phyloP scores from a whole-genome alignment of 2,113 vertebrate species.

The Crotophaga sulcirostris region DNA sequence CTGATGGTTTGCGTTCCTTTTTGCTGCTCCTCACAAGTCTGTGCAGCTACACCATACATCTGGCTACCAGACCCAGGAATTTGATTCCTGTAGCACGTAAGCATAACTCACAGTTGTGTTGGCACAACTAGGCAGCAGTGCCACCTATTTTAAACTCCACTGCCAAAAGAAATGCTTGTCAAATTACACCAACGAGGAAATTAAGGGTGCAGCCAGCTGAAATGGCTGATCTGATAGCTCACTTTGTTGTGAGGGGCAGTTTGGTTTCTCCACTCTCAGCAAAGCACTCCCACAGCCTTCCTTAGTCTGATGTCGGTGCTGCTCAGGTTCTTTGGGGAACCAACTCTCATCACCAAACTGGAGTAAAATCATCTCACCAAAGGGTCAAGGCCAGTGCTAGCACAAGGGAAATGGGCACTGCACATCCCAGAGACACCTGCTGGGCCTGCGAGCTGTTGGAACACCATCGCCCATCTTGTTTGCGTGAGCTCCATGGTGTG shows the following conservation, averaged over 20 bases:
- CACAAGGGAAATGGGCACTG: neutral
- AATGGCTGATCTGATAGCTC: neutral
- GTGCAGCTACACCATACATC: neutral
- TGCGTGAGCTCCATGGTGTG: neutral
- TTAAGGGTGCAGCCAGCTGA: neutral
- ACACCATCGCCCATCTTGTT: neutral
- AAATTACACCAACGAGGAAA: neutral
- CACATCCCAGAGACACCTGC: neutral
- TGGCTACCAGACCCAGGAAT: neutral
- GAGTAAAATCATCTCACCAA: neutral
- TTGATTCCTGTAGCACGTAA: neutral
- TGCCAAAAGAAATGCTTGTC: neutral
- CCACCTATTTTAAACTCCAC: neutral
- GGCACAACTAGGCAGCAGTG: neutral
- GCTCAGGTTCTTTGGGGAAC: neutral
- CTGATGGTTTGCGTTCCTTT: neutral
- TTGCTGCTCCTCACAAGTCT: neutral
- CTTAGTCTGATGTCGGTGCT: neutral
- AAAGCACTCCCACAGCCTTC: neutral
- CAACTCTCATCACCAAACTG: neutral
- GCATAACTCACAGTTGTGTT: neutral
- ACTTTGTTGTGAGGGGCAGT: neutral
- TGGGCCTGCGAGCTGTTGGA: rapidly evolving
- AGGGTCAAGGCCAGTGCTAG: neutral
- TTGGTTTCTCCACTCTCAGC: neutral